Base-by-base conservation (phyloP, 2,113 vertebrate species). In the Cricetomys ansorgei region DNA sequence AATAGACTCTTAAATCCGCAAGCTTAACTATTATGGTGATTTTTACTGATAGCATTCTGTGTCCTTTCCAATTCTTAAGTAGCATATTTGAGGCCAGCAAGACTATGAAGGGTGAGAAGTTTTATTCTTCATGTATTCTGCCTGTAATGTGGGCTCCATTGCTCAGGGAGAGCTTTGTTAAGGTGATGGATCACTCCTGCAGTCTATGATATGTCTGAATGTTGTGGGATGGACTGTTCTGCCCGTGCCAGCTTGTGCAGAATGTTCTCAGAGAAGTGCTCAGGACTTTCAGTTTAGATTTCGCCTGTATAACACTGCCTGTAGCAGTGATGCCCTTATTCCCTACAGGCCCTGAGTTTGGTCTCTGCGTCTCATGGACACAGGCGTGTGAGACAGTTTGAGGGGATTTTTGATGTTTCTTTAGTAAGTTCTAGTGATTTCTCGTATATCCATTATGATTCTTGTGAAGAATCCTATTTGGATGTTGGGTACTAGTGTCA, bases 81-180 rank as follows among this genome's bases (percentile, higher is more conserved):
- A 12, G 16, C 10, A 3, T 31, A 0, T 64, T 37, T 85, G 81
- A 91, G 7, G 25, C 40, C 57, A 25, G 80, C 43, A 88, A 2
- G 12, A 55, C 16, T 9, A 0, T 11, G 0, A 0, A 65, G 19
- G 25, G 13, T 5, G 3, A 34, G 89, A 48, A 40, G 64, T 4
- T 4, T 4, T 7, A 15, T 6, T 23, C 55, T 69, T 31, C 1
- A 2, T 7, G 34, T 45, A 3, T 31, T 84, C 50, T 85, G 0
- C 59, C 21, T 73, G 0, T 34, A 0, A 5, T 17, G 29, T 48
- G 1, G 37, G 29, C 4, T 7, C 3, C n/a, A 0, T n/a, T n/a
- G 13, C 5, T 34, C 67, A 11, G n/a, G 25, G 87, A 5, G 3
- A 5, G 23, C 53, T 55, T 53, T 83, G 43, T 37, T 53, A 29